Conservation (phyloP, 1,140 invertebrate species). For the Drosophila punjabiensis region DNA sequence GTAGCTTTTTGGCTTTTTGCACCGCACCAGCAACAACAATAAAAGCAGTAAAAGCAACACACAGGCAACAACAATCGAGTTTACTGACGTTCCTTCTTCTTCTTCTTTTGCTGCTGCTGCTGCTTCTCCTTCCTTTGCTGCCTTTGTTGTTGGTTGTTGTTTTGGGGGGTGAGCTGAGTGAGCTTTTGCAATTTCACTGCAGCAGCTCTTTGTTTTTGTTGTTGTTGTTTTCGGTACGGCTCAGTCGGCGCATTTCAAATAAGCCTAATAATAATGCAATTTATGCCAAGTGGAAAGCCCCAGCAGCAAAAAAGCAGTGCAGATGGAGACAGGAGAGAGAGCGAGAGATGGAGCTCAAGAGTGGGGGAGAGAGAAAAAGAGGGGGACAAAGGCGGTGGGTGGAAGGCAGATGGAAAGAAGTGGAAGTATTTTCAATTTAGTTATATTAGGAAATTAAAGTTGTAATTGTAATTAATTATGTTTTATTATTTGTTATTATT, state of each 20-base stretch:
- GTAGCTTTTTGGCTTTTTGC: slow-evolving; percentile 78
- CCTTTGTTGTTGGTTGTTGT: slow-evolving; percentile 23
- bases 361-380: neutral
- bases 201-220: slow-evolving; percentile 59
- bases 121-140: slow-evolving; percentile 29
- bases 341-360: neutral
- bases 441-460: neutral
- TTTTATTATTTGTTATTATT: neutral
- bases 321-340: slow-evolving; percentile 1
- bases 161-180: slow-evolving; percentile 15
- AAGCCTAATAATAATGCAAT: slow-evolving; percentile 83
- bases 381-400: neutral
- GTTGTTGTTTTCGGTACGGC: slow-evolving; percentile 7
- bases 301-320: slow-evolving; percentile 38
- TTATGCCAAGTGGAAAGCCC: slow-evolving; percentile 71
- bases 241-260: slow-evolving; percentile 78
- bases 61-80: slow-evolving; percentile 53
- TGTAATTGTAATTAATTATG: neutral
- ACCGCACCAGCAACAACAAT: slow-evolving; percentile 40
- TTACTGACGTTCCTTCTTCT: slow-evolving; percentile 55
- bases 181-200: slow-evolving; percentile 79
- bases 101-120: slow-evolving; percentile 16
- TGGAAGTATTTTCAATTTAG: neutral
- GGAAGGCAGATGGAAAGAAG: neutral
- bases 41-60: slow-evolving; percentile 60